These are phyloP conservation scores for Percina caprodes DNA, from an alignment of 2,113 vertebrate species.

Conservation along the genomic window DNA sequence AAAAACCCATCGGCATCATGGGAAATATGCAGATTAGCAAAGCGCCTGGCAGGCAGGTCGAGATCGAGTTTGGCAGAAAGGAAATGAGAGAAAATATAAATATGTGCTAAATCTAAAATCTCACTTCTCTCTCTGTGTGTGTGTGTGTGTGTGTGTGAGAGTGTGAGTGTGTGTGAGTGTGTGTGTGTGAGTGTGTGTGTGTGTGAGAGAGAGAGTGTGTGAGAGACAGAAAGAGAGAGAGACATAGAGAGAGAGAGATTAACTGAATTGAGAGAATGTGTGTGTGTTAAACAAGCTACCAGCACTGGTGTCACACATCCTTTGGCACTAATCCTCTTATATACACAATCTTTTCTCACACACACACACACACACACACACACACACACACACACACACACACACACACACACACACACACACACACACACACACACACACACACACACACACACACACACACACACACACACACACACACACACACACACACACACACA, in stretches of 20 bases:
- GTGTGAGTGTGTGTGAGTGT: not conserved
- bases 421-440: slow-evolving; percentile 6
- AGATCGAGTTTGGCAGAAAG: slow-evolving; percentile 12
- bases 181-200: slow-evolving; percentile 1
- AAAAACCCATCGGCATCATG: slow-evolving; percentile 63
- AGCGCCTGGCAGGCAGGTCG: not conserved
- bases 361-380: slow-evolving; percentile 10
- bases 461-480: slow-evolving; percentile 10
- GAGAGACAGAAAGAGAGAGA: too few species aligned
- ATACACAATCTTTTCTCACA: not conserved
- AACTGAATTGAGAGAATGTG: slow-evolving; percentile 8
- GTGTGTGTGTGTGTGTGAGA: slow-evolving; percentile 13
- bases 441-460: slow-evolving; percentile 5
- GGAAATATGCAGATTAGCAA: slow-evolving; percentile 69
- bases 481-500: not conserved
- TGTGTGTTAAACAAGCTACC: slow-evolving; percentile 19
- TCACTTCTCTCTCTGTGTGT: not conserved
- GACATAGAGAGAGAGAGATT: slow-evolving; percentile 11
- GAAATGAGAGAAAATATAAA: slow-evolving; percentile 7
- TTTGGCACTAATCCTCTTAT: slow-evolving; percentile 57
- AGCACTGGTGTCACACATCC: slow-evolving; percentile 13
- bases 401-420: not conserved
- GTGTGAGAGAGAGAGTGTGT: slow-evolving; percentile 8
- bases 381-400: slow-evolving; percentile 9
- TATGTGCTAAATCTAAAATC: not conserved